Base-by-base conservation (phyloP, 2,797 vertebrate species). In the Anguilla marmorata region DNA sequence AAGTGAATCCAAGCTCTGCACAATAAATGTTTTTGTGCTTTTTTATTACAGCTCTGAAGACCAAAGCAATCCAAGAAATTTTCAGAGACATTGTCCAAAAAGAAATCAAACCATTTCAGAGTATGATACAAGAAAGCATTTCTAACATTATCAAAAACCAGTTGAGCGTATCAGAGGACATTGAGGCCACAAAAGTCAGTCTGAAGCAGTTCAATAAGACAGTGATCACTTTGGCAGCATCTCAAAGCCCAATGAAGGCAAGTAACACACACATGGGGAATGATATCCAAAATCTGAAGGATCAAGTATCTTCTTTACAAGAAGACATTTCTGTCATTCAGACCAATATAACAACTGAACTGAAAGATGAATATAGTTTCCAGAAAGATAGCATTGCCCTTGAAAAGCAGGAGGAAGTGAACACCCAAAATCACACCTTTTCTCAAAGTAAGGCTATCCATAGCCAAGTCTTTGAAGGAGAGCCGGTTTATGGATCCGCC, bases 351-450 rank as follows among this genome's bases (percentile, higher is more conserved):
- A 45, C 96, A 88, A 94, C 93, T 92, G 92, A 93, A 80, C 88
- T 96, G 86, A 93, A 94, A 90, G 90, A 91, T 88, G 96, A 94
- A 80, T 95, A 96, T 86, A 91, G 88, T 41, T 90, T 88, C 5
- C 93, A 96, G 84, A 93, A 96, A 92, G 86, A 86, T n/a, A 90
- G 91, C 11, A 60, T 96, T 87, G 88, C 91, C 41, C 90, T 91
- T 72, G 94, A 96, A 52, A 92, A 88, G 54, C 90, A 89, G 37
- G 93, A 91, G 83, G 93, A 48, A 37, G 6, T 27, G 33, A 87
- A 95, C 21, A 94, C 93, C 33, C 88, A 96, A 87, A 96, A 96
- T 86, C 93, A 88, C 83, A 95, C 94, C 45, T 92, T 96, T 88
- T 91, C 63, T 69, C 93, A 95, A 90, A 93, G 96, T 89, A 95